These are phyloP conservation scores for Pyrgilauda ruficollis DNA, from an alignment of 2,113 vertebrate species.

Conservation along the genomic window DNA sequence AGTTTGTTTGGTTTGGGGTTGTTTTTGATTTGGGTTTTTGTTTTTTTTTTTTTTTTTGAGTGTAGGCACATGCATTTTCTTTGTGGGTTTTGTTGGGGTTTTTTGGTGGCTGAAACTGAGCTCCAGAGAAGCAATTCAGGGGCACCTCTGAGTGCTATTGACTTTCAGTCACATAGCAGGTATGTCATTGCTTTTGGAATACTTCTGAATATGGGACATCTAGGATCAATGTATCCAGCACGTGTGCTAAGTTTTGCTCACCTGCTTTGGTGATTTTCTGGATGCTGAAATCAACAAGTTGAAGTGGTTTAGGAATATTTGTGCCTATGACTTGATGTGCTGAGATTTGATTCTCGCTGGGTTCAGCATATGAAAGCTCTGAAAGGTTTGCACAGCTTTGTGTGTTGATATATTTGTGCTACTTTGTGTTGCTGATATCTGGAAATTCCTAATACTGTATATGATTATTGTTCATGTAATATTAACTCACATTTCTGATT, in stretches of 20 bases:
- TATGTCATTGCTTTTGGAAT: neutral
- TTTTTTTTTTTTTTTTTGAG: neutral
- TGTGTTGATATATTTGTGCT: neutral
- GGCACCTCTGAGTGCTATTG: neutral
- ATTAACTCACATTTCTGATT: constrained; percentile 16
- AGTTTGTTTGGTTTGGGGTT: neutral
- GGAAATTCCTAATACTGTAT: neutral
- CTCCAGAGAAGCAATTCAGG: neutral
- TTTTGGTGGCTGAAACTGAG: neutral
- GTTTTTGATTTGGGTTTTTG: neutral
- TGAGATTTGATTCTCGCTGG: neutral
- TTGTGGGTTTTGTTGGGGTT: neutral
- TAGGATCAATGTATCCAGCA: neutral
- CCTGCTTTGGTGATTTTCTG: neutral
- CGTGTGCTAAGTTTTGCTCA: neutral
- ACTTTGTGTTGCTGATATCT: neutral
- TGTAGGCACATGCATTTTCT: neutral
- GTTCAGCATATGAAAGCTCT: neutral
- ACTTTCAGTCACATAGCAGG: neutral
- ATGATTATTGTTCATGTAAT: neutral
- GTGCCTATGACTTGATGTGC: neutral
- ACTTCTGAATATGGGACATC: neutral
- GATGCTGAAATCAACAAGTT: neutral
- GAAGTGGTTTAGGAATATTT: neutral
- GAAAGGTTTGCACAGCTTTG: neutral